These are phyloP conservation scores for Mormyrus proboscirostris DNA, from an alignment of 2,797 vertebrate species.

Conservation along the genomic window DNA sequence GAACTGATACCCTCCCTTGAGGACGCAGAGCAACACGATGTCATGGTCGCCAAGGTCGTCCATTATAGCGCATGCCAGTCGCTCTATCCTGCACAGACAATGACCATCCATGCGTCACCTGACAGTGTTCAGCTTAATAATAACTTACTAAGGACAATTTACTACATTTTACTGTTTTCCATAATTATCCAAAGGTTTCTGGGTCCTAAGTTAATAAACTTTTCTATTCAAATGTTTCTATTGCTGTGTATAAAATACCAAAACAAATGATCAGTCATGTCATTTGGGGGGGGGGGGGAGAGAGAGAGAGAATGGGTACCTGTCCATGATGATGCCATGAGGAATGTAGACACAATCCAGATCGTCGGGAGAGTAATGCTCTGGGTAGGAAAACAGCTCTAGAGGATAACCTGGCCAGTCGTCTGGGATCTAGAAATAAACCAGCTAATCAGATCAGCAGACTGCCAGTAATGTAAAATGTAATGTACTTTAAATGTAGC, in stretches of 20 bases:
- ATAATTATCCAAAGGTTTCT: background rate
- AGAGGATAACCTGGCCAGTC: constrained; percentile 80
- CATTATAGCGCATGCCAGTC: constrained; percentile 82
- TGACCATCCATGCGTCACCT: background rate
- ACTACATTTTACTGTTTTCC: background rate
- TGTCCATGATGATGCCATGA: constrained; percentile 82
- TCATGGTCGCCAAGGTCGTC: constrained; percentile 77
- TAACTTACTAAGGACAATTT: background rate
- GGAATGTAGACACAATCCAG: constrained; percentile 81
- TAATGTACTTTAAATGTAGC: background rate
- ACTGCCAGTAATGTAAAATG: background rate
- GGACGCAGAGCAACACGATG: constrained; percentile 80
- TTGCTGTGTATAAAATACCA: background rate
- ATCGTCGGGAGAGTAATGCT: constrained; percentile 79
- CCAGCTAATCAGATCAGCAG: background rate
- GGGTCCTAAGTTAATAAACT: background rate
- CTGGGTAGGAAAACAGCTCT: constrained; percentile 80
- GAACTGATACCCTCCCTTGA: constrained; percentile 92
- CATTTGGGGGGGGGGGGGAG: background rate
- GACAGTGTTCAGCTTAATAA: background rate
- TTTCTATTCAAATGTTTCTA: background rate
- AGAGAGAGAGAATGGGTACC: constrained; percentile 49
- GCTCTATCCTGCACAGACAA: constrained; percentile 68
- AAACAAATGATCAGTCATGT: background rate
- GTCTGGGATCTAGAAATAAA: constrained; percentile 66